phyloP scores from a whole-genome alignment of 2,113 vertebrate species.

The Phoxinus phoxinus region DNA sequence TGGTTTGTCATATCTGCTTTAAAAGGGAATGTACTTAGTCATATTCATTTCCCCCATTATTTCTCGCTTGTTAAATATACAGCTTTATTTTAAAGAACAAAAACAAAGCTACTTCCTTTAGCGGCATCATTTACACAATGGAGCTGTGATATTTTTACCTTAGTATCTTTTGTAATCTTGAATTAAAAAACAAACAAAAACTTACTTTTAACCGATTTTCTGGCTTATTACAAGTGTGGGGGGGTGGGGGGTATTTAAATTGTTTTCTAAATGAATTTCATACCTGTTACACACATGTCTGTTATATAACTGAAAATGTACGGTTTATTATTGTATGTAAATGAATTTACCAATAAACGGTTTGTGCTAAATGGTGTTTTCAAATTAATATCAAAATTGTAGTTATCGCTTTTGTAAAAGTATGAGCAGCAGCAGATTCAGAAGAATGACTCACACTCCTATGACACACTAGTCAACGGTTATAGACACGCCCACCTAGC shows the following conservation, averaged over 20 bases:
- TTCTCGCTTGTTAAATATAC: neutral
- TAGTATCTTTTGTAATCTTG: neutral
- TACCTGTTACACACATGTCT: neutral
- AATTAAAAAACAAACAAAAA: neutral
- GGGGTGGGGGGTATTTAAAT: neutral
- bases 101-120: neutral
- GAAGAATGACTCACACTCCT: neutral
- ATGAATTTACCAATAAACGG: conserved; percentile 5
- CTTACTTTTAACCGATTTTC: neutral
- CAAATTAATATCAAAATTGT: neutral
- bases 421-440: too few relatives aligned
- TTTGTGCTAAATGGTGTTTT: neutral
- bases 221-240: neutral
- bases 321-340: neutral
- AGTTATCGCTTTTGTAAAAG: neutral
- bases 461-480: conserved; percentile 42
- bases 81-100: neutral
- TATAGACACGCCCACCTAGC: conserved; percentile 15
- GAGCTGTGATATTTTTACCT: neutral
- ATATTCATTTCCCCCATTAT: neutral
- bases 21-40: neutral
- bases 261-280: conserved; percentile 10
- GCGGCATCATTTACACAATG: neutral
- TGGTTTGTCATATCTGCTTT: neutral
- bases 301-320: conserved; percentile 5